Conservation (phyloP, 2,113 vertebrate genomes). For the Todiramphus chloris region DNA sequence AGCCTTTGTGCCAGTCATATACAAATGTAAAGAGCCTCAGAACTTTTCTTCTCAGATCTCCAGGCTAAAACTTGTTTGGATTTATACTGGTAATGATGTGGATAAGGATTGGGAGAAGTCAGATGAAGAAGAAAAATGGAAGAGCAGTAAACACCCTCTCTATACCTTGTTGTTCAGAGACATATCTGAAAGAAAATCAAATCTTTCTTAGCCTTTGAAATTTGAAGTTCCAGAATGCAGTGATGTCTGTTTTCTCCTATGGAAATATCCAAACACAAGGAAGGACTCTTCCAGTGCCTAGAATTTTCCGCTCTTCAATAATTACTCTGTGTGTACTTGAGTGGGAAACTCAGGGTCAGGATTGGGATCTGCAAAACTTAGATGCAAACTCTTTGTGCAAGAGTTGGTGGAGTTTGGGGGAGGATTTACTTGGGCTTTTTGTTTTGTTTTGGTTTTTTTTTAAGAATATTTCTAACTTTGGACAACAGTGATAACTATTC, state of each 20-base stretch:
- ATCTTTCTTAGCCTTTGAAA: neutral
- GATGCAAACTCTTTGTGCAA: neutral
- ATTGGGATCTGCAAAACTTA: neutral
- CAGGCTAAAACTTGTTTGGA: neutral
- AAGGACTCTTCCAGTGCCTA: neutral
- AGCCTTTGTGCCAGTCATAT: neutral
- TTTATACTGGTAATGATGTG: neutral
- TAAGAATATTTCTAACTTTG: no score
- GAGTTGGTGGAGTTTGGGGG: neutral
- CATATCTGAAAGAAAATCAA: neutral
- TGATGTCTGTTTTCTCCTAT: neutral
- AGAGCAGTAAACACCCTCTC: neutral
- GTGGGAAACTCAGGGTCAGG: rapidly evolving
- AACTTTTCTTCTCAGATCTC: neutral
- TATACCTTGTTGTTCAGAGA: neutral
- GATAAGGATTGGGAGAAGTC: neutral
- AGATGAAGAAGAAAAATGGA: neutral
- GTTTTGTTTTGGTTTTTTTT: rapidly evolving
- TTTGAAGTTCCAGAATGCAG: neutral
- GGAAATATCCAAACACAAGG: no score
- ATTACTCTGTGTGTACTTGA: neutral
- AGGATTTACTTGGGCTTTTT: neutral
- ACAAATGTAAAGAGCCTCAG: neutral
- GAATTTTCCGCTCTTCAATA: neutral
- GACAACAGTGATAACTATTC: neutral